Conservation (phyloP, 1,140 invertebrate genomes). For the Euura saliciscinereae region DNA sequence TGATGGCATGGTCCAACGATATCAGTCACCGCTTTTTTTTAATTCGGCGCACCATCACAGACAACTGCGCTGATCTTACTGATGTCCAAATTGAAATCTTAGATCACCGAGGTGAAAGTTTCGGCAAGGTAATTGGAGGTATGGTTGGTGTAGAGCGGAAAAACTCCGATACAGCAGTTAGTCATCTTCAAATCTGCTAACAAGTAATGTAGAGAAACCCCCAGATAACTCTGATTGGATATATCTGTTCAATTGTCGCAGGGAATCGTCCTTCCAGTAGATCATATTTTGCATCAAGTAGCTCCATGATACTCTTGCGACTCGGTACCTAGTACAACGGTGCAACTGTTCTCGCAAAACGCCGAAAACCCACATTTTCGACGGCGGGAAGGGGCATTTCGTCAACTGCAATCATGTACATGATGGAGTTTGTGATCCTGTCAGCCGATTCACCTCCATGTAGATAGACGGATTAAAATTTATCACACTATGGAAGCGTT, state of each 20-base stretch:
- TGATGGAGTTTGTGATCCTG: no score
- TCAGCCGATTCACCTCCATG: no score
- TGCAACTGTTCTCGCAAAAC: no score
- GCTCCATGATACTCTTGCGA: no score
- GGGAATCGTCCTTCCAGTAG: background rate
- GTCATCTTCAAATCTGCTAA: constrained; percentile 7
- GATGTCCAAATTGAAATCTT: constrained; percentile 13
- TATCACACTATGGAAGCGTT: no score
- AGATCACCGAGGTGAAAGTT: constrained; percentile 9
- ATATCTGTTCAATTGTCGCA: constrained; percentile 21
- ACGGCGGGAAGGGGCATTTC: no score
- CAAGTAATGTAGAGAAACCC: constrained; percentile 21
- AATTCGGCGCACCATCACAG: constrained; percentile 18
- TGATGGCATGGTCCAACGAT: constrained; percentile 13
- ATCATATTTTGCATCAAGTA: no score
- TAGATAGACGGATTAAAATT: no score
- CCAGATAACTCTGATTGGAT: constrained; percentile 20
- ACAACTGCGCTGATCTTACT: constrained; percentile 18
- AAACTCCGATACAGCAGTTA: constrained; percentile 18
- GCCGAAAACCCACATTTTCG: no score
- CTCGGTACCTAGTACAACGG: no score
- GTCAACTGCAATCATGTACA: no score
- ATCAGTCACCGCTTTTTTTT: constrained; percentile 15
- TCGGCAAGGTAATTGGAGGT: constrained; percentile 20
- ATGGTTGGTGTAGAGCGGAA: constrained; percentile 15